Evolutionary conservation across 2,888 invertebrate genomes (phyloP), one percentile per base, ranked within the genome.

Genomic region (Macrosiphum euphorbiae): DNA sequence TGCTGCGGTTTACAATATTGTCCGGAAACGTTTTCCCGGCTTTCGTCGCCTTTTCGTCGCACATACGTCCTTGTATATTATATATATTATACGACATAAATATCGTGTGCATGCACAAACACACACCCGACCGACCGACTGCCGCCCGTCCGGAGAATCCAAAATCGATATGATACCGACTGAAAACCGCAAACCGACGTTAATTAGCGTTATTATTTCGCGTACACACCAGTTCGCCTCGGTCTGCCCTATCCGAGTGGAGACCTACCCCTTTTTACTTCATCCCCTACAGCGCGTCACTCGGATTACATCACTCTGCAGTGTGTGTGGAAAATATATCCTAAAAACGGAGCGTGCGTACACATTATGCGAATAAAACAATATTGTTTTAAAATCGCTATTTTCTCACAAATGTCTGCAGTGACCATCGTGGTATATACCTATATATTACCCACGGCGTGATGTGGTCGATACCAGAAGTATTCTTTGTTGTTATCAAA

Each of bases 151-250:
- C 26, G 16, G 87, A 26, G 92, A 61, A 92, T 61, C 50, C 87
- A 87, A 92, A 92, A 92, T 92, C 92, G 92, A 92, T 92, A 87
- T 78, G 78, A 50, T 44, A 44, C 67, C 87, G 47, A 61, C 92
- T 35, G 92, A 87, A 92, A 87, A 92, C 92, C 92, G 92, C 92
- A 50, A 88, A 92, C 92, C 87, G 87, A 50, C 92, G 87, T 87
- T 92, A 87, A 92, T 92, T 92, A 92, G 47, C 86, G 61, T 92
- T 92, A 87, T 92, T 92, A 87, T 92, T 87, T 87, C 86, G 86
- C 47, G 26, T 61, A 86, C 58, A 85, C 91, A 50, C 35, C 47
- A 61, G 86, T 91, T 85, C 50, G 35, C 78, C 35, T 7, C 78
- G 35, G 47, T 87, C 35, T 35, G 28, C 91, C 35, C 92, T n/a